phyloP scores from a whole-genome alignment of 2,113 vertebrate genomes.

The Cyanoderma ruficeps region DNA sequence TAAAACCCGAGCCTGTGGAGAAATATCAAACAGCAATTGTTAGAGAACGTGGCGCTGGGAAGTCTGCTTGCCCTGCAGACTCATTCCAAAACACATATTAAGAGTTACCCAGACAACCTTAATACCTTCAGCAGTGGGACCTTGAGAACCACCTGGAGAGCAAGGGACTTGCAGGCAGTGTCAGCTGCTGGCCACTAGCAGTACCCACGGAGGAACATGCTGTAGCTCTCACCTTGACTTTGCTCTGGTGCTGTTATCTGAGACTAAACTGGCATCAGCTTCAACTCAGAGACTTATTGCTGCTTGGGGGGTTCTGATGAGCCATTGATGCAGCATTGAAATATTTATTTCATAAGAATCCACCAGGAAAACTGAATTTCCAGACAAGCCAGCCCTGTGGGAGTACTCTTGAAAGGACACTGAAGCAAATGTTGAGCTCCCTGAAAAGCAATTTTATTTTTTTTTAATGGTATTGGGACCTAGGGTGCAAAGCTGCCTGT shows the following conservation, averaged over 20 bases:
- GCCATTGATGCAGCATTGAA: background rate
- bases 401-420: background rate
- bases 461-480: background rate
- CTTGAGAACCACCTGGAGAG: background rate
- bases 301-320: background rate
- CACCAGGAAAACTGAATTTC: background rate
- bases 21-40: background rate
- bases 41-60: too few relatives aligned
- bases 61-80: background rate
- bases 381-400: background rate
- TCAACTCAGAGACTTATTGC: background rate
- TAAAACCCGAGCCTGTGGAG: background rate
- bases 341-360: background rate
- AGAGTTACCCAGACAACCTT: background rate
- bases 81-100: background rate
- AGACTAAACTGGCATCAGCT: background rate
- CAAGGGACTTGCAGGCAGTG: background rate
- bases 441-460: background rate
- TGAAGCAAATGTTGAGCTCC: background rate
- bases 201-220: background rate
- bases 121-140: background rate
- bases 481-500: background rate
- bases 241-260: background rate
- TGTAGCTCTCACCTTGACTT: background rate
- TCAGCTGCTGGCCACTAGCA: rapidly evolving